Conservation (phyloP, 2,888 invertebrate species). For the Teinopalpus imperialis region DNA sequence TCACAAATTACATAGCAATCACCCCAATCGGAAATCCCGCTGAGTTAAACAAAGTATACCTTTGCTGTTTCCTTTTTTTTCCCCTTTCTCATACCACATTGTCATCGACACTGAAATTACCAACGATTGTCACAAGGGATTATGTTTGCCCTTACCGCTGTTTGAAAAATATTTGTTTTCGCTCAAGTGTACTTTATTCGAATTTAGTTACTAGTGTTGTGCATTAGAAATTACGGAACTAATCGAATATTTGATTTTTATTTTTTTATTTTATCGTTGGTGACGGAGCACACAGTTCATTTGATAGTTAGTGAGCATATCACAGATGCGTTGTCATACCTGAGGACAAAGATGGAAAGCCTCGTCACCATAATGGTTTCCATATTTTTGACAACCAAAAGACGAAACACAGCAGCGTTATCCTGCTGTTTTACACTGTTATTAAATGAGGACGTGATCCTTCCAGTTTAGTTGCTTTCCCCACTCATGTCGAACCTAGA, state of each 20-base stretch:
- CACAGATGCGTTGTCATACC: too few species aligned
- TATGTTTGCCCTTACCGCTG: constrained; percentile 64
- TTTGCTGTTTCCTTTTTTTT: constrained; percentile 34
- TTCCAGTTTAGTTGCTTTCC: too few species aligned
- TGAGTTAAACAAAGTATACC: constrained; percentile 59
- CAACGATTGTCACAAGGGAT: constrained; percentile 68
- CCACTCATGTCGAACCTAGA: too few species aligned
- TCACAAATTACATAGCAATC: constrained; percentile 71
- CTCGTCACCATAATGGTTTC: too few species aligned
- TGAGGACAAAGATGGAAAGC: too few species aligned
- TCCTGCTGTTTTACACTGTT: too few species aligned
- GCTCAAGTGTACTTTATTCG: constrained; percentile 67
- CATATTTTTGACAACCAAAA: too few species aligned
- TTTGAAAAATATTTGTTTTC: constrained; percentile 79
- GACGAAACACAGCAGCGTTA: too few species aligned
- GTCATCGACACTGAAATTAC: constrained; percentile 76
- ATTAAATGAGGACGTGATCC: too few species aligned
- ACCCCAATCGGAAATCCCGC: constrained; percentile 58
- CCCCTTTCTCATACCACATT: constrained; percentile 55
- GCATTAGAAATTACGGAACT: not conserved
- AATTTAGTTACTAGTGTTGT: constrained; percentile 35
- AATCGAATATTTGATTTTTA: too few species aligned
- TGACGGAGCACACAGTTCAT: too few species aligned
- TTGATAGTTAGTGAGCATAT: too few species aligned
- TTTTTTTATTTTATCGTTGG: not conserved